phyloP scores from a whole-genome alignment of 1,140 invertebrate species.

The Centruroides vittatus region DNA sequence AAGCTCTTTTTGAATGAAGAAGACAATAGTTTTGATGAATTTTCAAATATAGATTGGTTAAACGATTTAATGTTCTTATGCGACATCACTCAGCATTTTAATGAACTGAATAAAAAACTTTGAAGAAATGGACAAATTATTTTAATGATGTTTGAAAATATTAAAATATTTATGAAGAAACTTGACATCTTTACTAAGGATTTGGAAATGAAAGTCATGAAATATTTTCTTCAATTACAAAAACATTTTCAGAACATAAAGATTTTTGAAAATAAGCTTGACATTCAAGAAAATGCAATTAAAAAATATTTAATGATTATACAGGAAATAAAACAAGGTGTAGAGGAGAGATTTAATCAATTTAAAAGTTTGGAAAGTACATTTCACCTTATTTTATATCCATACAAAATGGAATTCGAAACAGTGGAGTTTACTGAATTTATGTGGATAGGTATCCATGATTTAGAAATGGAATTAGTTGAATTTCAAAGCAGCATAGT shows the following conservation, averaged over 20 bases:
- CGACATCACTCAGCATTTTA: neutral
- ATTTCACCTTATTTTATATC: neutral
- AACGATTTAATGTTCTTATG: slow-evolving; percentile 1
- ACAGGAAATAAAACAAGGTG: neutral
- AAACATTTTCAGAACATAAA: neutral
- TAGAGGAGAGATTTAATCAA: neutral
- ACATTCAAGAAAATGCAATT: neutral
- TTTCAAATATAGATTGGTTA: neutral
- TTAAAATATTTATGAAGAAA: slow-evolving; percentile 1
- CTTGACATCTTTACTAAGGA: neutral
- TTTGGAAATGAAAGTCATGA: too few species aligned
- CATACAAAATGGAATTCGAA: neutral
- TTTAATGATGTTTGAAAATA: neutral
- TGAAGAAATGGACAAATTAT: neutral
- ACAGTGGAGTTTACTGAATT: neutral
- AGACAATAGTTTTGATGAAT: neutral
- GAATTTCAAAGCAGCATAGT: too few species aligned
- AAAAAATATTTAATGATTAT: neutral
- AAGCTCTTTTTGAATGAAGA: slow-evolving; percentile 22
- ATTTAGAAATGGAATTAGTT: too few species aligned
- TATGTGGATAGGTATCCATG: too few species aligned
- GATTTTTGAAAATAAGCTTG: neutral
- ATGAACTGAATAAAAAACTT: neutral
- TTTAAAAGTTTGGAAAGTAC: neutral
- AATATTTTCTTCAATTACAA: too few species aligned